Evolutionary conservation across 1,140 invertebrate species (phyloP).

Genomic region (Heliothis virescens): DNA sequence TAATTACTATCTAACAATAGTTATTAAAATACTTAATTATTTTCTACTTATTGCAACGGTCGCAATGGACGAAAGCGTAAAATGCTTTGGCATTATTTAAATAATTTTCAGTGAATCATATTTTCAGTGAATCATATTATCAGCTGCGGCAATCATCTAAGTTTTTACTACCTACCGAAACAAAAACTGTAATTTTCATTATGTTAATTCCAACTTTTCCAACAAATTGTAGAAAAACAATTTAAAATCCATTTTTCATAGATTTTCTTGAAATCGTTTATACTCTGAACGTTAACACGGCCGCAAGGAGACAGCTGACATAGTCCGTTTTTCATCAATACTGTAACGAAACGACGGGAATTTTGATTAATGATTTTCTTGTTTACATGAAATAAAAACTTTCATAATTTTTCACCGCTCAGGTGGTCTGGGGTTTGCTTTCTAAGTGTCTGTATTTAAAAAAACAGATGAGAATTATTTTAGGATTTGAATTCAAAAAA

Average conservation of each 20-base stretch:
- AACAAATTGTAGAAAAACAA: background rate
- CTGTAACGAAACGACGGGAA: background rate
- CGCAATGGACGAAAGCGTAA: too few relatives aligned
- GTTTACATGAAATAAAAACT: slow-evolving; percentile 3
- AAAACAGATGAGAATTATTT: too few relatives aligned
- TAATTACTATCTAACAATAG: too few relatives aligned
- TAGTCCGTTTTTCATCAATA: slow-evolving; percentile 12
- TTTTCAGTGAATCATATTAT: too few relatives aligned
- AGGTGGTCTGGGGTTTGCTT: background rate
- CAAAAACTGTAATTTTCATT: background rate
- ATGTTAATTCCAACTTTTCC: too few relatives aligned
- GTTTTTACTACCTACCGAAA: background rate
- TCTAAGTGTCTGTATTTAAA: too few relatives aligned
- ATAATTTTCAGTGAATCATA: too few relatives aligned
- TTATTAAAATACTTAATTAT: too few relatives aligned
- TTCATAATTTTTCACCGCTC: background rate
- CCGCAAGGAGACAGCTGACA: slow-evolving; percentile 13
- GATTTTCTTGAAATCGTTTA: background rate
- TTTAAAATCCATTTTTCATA: background rate
- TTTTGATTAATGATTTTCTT: slow-evolving; percentile 26
- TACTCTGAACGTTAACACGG: too few relatives aligned
- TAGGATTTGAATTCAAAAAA: too few relatives aligned
- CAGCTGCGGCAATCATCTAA: background rate
- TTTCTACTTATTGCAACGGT: too few relatives aligned
- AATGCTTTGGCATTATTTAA: too few relatives aligned